These are phyloP conservation scores for Gasterosteus aculeatus DNA, from an alignment of 2,113 vertebrate genomes.

Conservation along the genomic window DNA sequence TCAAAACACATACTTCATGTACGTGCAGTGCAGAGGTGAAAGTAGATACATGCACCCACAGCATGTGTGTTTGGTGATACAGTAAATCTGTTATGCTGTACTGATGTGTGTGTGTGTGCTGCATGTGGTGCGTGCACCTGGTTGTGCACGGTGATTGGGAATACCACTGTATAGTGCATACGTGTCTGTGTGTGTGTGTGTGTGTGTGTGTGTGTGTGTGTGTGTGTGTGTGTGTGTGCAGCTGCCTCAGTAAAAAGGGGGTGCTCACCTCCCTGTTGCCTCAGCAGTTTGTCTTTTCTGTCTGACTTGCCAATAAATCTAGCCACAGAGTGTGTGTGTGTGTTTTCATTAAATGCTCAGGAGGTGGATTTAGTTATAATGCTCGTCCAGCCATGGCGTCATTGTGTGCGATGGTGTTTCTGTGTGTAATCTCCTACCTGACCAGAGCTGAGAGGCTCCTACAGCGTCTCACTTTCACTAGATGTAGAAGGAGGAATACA, in stretches of 20 bases:
- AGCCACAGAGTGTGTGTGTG: not conserved
- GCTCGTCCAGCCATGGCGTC: conserved; percentile 37
- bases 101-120: not conserved
- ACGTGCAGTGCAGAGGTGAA: conserved; percentile 1
- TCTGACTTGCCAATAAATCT: conserved; percentile 49
- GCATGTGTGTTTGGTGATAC: conserved; percentile 18
- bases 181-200: conserved; percentile 3
- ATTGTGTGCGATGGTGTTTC: conserved; percentile 59
- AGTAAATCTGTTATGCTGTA: conserved; percentile 8
- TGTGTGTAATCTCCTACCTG: conserved; percentile 70
- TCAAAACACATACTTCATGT: conserved; percentile 18
- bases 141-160: conserved; percentile 25
- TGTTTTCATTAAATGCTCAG: conserved; percentile 6
- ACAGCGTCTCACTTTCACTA: conserved; percentile 50
- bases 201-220: conserved; percentile 23
- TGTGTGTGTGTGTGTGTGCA: conserved; percentile 30
- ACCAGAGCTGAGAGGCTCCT: conserved; percentile 64
- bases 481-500: conserved; percentile 76
- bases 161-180: conserved; percentile 2
- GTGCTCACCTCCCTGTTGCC: conserved; percentile 45
- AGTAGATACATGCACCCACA: conserved; percentile 2
- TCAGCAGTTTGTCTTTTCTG: conserved; percentile 48
- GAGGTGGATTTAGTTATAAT: conserved; percentile 35
- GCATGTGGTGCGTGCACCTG: not conserved
- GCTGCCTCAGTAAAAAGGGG: conserved; percentile 52